A percentile compares a stretch with the other conserved stretches of the same genome.
These are phyloP conservation scores for Apogon hyalosoma DNA, from an alignment of 2,797 vertebrate genomes.

Conservation along the genomic window DNA sequence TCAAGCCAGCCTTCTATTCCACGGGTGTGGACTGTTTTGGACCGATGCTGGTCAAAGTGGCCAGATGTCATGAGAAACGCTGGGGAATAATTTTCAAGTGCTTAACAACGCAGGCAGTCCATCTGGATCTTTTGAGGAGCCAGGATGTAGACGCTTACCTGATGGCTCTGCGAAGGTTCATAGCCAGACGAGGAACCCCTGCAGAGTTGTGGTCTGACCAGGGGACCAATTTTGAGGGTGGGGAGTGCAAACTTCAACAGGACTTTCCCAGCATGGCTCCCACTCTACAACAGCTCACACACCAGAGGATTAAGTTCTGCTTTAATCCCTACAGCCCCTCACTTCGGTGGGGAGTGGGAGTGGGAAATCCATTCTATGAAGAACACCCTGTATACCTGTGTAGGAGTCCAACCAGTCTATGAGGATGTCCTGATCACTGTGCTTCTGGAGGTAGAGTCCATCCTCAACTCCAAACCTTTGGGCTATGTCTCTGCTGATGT, in stretches of 20 bases:
- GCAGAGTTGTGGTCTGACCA: background rate
- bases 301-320: no score
- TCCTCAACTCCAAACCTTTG: conserved; percentile 5
- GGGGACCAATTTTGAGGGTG: conserved; percentile 1
- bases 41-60: background rate
- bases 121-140: background rate
- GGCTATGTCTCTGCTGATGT: background rate
- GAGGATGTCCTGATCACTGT: conserved; percentile 1
- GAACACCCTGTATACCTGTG: background rate
- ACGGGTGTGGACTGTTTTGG: conserved; percentile 10
- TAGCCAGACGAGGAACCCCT: background rate
- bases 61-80: background rate
- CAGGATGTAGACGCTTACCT: conserved; percentile 3
- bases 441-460: conserved; percentile 7
- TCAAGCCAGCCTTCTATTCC: conserved; percentile 1
- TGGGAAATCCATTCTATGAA: background rate
- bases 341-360: no score
- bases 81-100: conserved; percentile 18
- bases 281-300: no score
- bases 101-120: background rate
- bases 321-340: no score
- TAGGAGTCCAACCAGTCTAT: background rate
- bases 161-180: background rate
- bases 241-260: no score
- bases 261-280: no score